Evolutionary conservation across 2,797 vertebrate genomes (phyloP), one percentile per base, ranked within the genome.

Genomic region (Sebastes taczanowskii): DNA sequence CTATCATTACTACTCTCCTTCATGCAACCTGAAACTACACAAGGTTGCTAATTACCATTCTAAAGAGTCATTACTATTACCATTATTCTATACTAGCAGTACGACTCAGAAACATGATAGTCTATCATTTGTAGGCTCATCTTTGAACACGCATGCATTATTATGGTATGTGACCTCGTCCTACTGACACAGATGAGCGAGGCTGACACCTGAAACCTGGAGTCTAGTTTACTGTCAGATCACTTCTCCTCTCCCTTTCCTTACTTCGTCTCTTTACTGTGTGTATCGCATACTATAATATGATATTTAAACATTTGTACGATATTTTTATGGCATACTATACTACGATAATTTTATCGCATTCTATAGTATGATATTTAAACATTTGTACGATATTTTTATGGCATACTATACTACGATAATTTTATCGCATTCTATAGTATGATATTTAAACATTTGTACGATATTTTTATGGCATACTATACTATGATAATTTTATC

Each of bases 191-290:
- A 84, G 88, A 20, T 81, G 64, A 86, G 49, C 27, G 82, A 85
- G 63, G 75, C 60, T 20, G 89, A 83, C 78, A 94, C 66, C 65
- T 2, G 59, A 94, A 76, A 87, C 92, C 89, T 42, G 86, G 81
- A 88, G 67, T 85, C 74, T 55, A 32, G 79, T 87, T 89, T 52
- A 87, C 78, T 25, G 56, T 78, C 71, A 69, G 71, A 76, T 74
- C 70, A 38, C 73, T 11, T 77, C 71, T 78, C 85, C 86, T 86
- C 85, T 93, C 80, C 77, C 85, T 89, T 91, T 84, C 59, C 38
- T 34, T 32, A 29, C 7, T 34, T 34, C 18, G 52, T 66, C 67
- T 52, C 30, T 81, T 56, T 3, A 9, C 23, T 23, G 61, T 23
- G 10, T 25, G 25, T 25, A 25, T 25, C 25, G 25, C 25, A 25